Conservation (phyloP, 2,797 vertebrate genomes). For the Bothrops alternatus region DNA sequence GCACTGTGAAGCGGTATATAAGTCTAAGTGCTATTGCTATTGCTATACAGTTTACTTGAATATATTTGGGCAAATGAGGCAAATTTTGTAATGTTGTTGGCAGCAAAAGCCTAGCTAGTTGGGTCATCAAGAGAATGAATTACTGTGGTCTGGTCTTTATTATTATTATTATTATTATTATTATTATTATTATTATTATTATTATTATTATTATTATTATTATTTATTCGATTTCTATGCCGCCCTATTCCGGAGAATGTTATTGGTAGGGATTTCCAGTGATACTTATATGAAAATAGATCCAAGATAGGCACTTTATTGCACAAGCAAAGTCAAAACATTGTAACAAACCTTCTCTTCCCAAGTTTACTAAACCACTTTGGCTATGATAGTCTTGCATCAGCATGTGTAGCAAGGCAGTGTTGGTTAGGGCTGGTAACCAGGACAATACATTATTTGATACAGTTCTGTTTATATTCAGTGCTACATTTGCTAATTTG, state of each 20-base stretch:
- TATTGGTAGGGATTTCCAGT: background rate
- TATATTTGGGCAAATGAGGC: background rate
- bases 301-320: background rate
- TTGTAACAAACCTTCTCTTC: background rate
- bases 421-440: slow-evolving; percentile 14
- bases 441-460: slow-evolving; percentile 10
- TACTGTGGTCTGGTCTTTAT: background rate
- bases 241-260: too few relatives aligned
- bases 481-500: slow-evolving; percentile 1
- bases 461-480: slow-evolving; percentile 2
- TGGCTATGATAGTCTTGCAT: slow-evolving; percentile 14
- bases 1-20: background rate
- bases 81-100: background rate
- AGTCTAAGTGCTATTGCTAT: background rate
- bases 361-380: slow-evolving; percentile 2
- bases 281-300: background rate
- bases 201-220: too few relatives aligned
- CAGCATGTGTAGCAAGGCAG: slow-evolving; percentile 12
- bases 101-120: background rate
- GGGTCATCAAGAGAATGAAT: background rate
- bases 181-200: too few relatives aligned
- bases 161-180: too few relatives aligned
- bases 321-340: background rate
- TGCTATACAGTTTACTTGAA: background rate
- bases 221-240: too few relatives aligned